A percentile compares a stretch with the other conserved stretches of the same genome.
Conservation (phyloP, 2,113 vertebrate genomes). For the Chelonoidis abingdonii region DNA sequence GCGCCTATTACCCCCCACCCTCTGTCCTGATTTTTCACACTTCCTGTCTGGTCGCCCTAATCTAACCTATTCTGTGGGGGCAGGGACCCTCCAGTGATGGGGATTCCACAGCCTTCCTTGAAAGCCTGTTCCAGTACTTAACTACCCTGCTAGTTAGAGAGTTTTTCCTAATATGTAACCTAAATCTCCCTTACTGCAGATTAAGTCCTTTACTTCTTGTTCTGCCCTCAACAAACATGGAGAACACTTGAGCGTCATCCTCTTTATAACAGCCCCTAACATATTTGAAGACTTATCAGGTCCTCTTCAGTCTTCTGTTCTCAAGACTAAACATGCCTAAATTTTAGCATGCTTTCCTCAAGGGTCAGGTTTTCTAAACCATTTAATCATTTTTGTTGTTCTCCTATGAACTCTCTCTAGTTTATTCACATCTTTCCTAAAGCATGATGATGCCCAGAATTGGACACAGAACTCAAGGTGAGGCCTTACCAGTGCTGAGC, state of each 20-base stretch:
- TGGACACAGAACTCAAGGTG: background rate
- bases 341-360: background rate
- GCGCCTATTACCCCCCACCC: too few relatives aligned
- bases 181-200: background rate
- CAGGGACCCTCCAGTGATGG: background rate
- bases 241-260: background rate
- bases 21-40: too few relatives aligned
- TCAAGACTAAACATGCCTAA: background rate
- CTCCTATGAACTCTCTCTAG: background rate
- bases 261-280: background rate
- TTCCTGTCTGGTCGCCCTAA: too few relatives aligned
- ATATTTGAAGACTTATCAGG: background rate
- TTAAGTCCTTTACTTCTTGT: background rate
- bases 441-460: background rate
- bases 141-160: background rate
- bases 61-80: background rate
- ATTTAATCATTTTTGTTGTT: background rate
- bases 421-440: background rate
- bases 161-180: background rate
- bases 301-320: background rate
- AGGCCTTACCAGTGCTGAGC: background rate
- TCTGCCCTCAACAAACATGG: background rate
- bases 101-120: background rate
- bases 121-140: background rate
- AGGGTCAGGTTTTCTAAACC: background rate